phyloP scores from a whole-genome alignment of 1,140 invertebrate genomes.

The Drosophila lowei region DNA sequence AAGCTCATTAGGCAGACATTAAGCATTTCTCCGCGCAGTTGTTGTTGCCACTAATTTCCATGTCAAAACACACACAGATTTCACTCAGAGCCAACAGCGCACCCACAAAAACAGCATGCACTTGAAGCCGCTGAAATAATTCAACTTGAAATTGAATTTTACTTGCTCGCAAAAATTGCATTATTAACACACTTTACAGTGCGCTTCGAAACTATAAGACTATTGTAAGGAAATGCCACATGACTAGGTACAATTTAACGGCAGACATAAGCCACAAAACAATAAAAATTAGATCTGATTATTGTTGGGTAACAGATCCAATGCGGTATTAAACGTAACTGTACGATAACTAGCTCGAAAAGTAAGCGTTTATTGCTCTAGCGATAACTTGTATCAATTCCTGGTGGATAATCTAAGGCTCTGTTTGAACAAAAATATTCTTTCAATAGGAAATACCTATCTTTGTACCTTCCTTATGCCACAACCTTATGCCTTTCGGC shows the following conservation, averaged over 20 bases:
- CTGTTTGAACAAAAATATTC: too few species aligned
- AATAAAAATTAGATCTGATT: too few species aligned
- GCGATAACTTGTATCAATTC: too few species aligned
- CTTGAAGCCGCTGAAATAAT: slow-evolving; percentile 46
- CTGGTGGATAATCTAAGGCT: too few species aligned
- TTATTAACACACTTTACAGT: slow-evolving; percentile 34
- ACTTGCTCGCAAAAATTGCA: slow-evolving; percentile 36
- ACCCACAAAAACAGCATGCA: slow-evolving; percentile 50
- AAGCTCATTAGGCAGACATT: slow-evolving; percentile 71
- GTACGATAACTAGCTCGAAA: too few species aligned
- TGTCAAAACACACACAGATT: slow-evolving; percentile 50
- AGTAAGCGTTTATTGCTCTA: too few species aligned
- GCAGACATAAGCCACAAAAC: not conserved
- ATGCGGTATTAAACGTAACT: too few species aligned
- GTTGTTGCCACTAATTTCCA: slow-evolving; percentile 60
- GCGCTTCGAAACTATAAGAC: slow-evolving; percentile 1
- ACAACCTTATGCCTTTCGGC: too few species aligned
- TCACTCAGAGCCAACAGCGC: slow-evolving; percentile 43
- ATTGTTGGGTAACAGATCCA: too few species aligned
- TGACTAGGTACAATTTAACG: not conserved
- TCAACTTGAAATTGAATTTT: slow-evolving; percentile 35
- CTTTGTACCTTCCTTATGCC: too few species aligned
- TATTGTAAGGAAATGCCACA: not conserved
- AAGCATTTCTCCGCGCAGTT: slow-evolving; percentile 45
- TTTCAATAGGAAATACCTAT: too few species aligned